Conservation (phyloP, 2,888 invertebrate genomes). For the Periphyllus acericola region DNA sequence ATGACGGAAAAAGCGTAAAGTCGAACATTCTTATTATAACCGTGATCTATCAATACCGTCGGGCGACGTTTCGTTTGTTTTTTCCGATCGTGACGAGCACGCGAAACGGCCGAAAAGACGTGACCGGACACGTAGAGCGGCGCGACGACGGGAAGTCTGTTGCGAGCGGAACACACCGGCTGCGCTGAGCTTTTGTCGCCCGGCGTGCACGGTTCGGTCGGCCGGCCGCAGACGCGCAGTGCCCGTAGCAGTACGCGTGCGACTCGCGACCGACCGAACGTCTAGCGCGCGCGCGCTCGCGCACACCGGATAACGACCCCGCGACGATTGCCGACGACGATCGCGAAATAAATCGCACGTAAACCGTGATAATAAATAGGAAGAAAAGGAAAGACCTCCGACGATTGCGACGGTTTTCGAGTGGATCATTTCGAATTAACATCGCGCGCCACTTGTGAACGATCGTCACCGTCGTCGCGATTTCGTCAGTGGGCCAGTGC, state of each 20-base stretch:
- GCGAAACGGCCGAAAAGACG: neutral
- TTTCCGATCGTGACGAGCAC: neutral
- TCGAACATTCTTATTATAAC: too few species aligned
- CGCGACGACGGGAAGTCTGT: neutral
- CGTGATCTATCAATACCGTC: too few species aligned
- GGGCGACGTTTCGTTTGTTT: too few species aligned
- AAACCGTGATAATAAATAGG: too few species aligned
- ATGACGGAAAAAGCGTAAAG: too few species aligned
- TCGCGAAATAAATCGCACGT: neutral
- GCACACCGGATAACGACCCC: neutral
- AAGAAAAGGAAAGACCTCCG: too few species aligned
- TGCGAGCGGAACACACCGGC: constrained; percentile 42
- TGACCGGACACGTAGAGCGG: too few species aligned
- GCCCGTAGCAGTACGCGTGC: constrained; percentile 45
- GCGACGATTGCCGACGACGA: neutral
- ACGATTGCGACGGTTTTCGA: too few species aligned
- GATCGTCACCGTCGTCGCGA: too few species aligned
- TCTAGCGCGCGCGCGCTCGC: constrained; percentile 7
- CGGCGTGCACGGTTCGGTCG: neutral
- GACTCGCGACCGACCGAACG: constrained; percentile 49
- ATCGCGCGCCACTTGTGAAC: too few species aligned
- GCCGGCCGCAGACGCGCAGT: neutral
- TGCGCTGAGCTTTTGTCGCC: constrained; percentile 46
- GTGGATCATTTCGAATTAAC: too few species aligned
- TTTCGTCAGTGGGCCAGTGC: too few species aligned